Base-by-base conservation (phyloP, 2,888 invertebrate species). In the Drosophila meridiana region DNA sequence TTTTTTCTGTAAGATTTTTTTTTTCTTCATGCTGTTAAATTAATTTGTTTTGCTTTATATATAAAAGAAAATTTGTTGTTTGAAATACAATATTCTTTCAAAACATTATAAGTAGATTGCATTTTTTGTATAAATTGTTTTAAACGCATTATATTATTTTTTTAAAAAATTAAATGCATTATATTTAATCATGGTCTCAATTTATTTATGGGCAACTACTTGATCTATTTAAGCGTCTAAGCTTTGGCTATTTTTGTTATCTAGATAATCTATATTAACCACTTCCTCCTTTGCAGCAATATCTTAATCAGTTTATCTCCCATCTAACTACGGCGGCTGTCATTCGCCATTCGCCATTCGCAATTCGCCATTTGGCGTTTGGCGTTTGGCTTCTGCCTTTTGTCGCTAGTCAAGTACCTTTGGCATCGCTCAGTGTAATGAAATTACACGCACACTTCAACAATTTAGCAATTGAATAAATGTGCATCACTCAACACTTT, bases 381-480 rank as follows among this genome's bases (percentile, higher is more conserved):
- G 32, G 32, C 32, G 4, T n/a, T n/a, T 8, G 48, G 8, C 14
- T 30, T n/a, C 1, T 32, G 76, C 53, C 68, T 76, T 71, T 69
- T 76, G 78, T 75, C 59, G 52, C 53, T 47, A 8, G 48, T 78
- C 64, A 60, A 78, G 79, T 76, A 62, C 40, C 78, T 64, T 60
- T 60, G 9, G 53, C 55, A 47, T 34, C 52, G 50, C 28, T 40
- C 50, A 20, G 53, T 82, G 87, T 87, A 88, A 86, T 84, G 72
- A 71, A 70, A 84, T 87, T 86, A 88, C 78, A 86, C 87, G 88
- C 82, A 88, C 84, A 86, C 87, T 86, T 82, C 74, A 80, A 28
- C 84, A 86, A 88, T 88, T 85, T 81, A 87, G 61, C 79, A 87
- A 85, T 89, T 89, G 69, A 76, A 65, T 32, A 62, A 79, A 62